Conservation (phyloP, 2,888 invertebrate genomes). For the Icerya purchasi region DNA sequence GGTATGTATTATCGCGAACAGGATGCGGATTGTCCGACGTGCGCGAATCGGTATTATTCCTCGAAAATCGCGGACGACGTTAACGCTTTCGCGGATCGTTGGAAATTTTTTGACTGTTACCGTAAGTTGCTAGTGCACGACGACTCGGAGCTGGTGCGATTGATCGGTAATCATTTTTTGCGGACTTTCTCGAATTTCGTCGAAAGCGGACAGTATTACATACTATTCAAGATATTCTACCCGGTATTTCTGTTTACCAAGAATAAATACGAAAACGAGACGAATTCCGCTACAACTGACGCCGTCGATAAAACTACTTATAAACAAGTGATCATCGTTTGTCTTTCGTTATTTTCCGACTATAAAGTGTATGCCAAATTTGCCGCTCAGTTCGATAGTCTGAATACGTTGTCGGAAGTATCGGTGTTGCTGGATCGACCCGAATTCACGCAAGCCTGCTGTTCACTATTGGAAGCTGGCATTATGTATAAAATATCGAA, state of each 20-base stretch:
- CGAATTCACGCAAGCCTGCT: slow-evolving; percentile 36
- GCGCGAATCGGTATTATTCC: slow-evolving; percentile 16
- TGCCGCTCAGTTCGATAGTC: slow-evolving; percentile 35
- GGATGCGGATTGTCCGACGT: slow-evolving; percentile 16
- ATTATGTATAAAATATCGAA: slow-evolving; percentile 15
- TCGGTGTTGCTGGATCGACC: slow-evolving; percentile 29
- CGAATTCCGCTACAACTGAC: slow-evolving; percentile 27
- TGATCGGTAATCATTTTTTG: slow-evolving; percentile 34
- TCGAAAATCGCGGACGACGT: not conserved
- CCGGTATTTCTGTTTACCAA: slow-evolving; percentile 37
- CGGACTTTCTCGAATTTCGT: slow-evolving; percentile 35
- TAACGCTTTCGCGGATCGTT: slow-evolving; percentile 19
- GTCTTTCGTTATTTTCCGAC: slow-evolving; percentile 36
- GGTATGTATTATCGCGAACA: slow-evolving; percentile 26
- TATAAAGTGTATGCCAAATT: slow-evolving; percentile 33
- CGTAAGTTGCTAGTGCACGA: slow-evolving; percentile 33
- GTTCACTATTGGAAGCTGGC: slow-evolving; percentile 34
- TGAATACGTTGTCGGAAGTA: slow-evolving; percentile 34
- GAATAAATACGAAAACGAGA: slow-evolving; percentile 28
- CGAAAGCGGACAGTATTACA: slow-evolving; percentile 32
- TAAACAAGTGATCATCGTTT: slow-evolving; percentile 34
- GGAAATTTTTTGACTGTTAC: slow-evolving; percentile 37
- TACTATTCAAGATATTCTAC: slow-evolving; percentile 37
- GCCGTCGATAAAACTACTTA: slow-evolving; percentile 24
- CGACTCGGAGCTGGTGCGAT: slow-evolving; percentile 33